Percentiles rank a stretch among this genome's conserved stretches.
These are phyloP conservation scores for Symphodus melops DNA, from an alignment of 2,113 vertebrate species.

Conservation along the genomic window DNA sequence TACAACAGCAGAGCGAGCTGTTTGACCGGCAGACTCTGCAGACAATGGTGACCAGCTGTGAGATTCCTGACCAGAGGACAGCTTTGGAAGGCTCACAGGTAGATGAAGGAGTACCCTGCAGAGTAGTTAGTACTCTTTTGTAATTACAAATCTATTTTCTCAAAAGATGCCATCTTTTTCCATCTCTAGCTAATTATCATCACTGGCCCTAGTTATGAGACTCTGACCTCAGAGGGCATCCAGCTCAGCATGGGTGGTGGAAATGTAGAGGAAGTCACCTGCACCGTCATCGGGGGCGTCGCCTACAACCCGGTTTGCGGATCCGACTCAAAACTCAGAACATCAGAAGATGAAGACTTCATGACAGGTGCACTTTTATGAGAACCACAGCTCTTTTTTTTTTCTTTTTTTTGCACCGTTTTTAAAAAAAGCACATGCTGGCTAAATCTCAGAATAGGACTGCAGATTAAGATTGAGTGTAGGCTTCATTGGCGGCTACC, in stretches of 20 bases:
- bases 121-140: not conserved
- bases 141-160: not conserved
- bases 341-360: constrained; percentile 66
- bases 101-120: not conserved
- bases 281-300: constrained; percentile 85
- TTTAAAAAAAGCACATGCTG: too few species aligned
- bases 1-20: constrained; percentile 74
- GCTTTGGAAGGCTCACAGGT: constrained; percentile 88
- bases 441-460: not conserved
- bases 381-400: not conserved
- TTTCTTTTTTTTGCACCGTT: not conserved
- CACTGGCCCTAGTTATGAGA: constrained; percentile 88
- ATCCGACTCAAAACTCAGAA: constrained; percentile 57
- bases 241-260: constrained; percentile 84
- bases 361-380: constrained; percentile 64
- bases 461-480: too few species aligned
- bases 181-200: constrained; percentile 88
- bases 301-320: constrained; percentile 82
- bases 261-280: constrained; percentile 85
- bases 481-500: too few species aligned
- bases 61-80: constrained; percentile 82
- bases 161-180: not conserved
- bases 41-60: constrained; percentile 84
- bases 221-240: constrained; percentile 87
- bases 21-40: constrained; percentile 85